Conservation (phyloP, 2,888 invertebrate species). For the Oligia fasciuncula region DNA sequence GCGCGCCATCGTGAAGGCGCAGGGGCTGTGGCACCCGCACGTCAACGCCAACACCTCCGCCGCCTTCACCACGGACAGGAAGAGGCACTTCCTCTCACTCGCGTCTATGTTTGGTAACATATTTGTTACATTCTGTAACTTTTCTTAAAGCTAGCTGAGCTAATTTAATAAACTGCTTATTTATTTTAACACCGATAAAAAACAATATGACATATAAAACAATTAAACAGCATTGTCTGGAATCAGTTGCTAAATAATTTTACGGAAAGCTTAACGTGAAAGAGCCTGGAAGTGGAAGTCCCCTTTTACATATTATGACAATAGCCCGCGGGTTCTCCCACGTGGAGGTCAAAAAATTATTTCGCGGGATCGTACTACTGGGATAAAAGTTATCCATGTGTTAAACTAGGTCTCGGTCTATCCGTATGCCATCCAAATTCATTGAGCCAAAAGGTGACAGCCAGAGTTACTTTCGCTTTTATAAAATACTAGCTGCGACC, state of each 20-base stretch:
- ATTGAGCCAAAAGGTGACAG: background rate
- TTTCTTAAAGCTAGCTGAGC: background rate
- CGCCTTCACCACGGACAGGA: constrained; percentile 95
- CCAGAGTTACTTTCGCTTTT: background rate
- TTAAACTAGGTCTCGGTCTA: background rate
- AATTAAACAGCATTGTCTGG: background rate
- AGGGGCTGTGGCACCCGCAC: constrained; percentile 96
- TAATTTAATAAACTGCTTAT: background rate
- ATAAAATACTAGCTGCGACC: no score
- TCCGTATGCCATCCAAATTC: background rate
- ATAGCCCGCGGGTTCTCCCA: background rate
- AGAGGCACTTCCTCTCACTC: constrained; percentile 96
- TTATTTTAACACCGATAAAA: no score
- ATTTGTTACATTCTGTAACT: background rate
- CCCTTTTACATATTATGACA: background rate
- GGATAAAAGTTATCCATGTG: background rate
- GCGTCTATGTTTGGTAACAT: constrained; percentile 95
- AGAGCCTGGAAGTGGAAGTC: no score
- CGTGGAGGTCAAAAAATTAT: background rate
- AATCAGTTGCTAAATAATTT: background rate
- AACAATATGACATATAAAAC: background rate
- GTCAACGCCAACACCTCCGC: constrained; percentile 96
- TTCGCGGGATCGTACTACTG: background rate
- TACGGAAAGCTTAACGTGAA: background rate
- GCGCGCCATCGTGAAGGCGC: constrained; percentile 96